Percentiles rank a stretch among this genome's conserved stretches.
phyloP scores from a whole-genome alignment of 2,113 vertebrate genomes.

The Miniopterus natalensis region DNA sequence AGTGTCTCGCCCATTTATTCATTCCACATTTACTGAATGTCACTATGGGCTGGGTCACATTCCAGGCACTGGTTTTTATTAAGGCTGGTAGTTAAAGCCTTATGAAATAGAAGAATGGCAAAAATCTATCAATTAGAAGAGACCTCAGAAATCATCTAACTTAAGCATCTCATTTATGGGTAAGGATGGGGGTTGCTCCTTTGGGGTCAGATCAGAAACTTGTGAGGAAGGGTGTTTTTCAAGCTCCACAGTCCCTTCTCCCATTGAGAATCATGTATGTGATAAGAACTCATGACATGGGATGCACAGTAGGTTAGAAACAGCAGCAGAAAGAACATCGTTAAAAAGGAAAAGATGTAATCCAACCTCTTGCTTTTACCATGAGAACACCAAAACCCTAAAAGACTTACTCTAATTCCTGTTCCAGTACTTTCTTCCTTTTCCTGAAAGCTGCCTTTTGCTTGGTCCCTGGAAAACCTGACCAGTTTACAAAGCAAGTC shows the following conservation, averaged over 20 bases:
- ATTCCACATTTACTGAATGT: neutral
- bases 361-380: neutral
- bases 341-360: conserved; percentile 23
- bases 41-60: neutral
- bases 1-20: neutral
- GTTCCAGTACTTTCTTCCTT: neutral
- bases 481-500: neutral
- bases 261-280: neutral
- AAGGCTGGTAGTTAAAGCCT: conserved; percentile 13
- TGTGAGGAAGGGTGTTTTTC: neutral
- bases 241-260: neutral
- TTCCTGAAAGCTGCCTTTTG: conserved; percentile 44
- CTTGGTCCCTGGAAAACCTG: neutral
- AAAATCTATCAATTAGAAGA: conserved; percentile 26
- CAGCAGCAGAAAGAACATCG: neutral
- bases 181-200: neutral
- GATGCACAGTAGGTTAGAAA: neutral
- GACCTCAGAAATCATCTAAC: neutral
- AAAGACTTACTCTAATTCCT: conserved; percentile 42
- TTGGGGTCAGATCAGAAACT: conserved; percentile 9
- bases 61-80: neutral
- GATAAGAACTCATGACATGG: neutral
- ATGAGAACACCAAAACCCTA: neutral
- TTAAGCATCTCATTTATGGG: neutral
- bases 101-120: conserved; percentile 6